Conservation (phyloP, 2,888 invertebrate genomes). For the Ptychoptera albimana region DNA sequence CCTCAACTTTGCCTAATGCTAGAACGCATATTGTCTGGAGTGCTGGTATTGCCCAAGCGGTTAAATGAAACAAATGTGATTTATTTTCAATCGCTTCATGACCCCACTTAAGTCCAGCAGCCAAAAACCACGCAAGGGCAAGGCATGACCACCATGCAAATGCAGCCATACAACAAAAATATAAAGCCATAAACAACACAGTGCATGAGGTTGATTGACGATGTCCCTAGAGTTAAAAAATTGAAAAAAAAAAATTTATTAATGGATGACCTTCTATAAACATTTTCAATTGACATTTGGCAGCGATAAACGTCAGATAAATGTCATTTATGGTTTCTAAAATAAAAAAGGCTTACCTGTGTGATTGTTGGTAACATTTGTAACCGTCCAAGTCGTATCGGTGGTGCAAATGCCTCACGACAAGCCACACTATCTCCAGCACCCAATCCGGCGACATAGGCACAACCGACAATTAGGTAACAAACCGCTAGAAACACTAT, state of each 20-base stretch:
- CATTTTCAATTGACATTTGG: neutral
- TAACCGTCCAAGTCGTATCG: slow-evolving; percentile 49
- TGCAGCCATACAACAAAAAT: slow-evolving; percentile 93
- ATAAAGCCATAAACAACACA: slow-evolving; percentile 87
- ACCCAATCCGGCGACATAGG: slow-evolving; percentile 75
- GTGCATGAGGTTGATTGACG: slow-evolving; percentile 51
- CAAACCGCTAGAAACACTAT: slow-evolving; percentile 94
- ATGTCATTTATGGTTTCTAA: too few relatives aligned
- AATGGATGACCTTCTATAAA: neutral
- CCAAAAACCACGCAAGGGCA: slow-evolving; percentile 91
- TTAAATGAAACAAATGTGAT: slow-evolving; percentile 92
- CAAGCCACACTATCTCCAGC: slow-evolving; percentile 72
- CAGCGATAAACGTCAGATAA: neutral
- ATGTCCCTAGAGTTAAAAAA: slow-evolving; percentile 19
- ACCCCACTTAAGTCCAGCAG: slow-evolving; percentile 94
- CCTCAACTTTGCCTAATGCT: slow-evolving; percentile 92
- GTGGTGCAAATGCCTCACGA: slow-evolving; percentile 60
- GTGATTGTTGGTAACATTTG: slow-evolving; percentile 71
- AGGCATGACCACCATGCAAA: slow-evolving; percentile 97
- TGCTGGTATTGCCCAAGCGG: slow-evolving; percentile 96
- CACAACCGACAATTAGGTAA: slow-evolving; percentile 85
- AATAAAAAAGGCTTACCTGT: slow-evolving; percentile 43
- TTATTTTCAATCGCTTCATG: slow-evolving; percentile 96
- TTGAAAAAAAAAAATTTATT: neutral
- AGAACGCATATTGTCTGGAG: slow-evolving; percentile 88